Percentiles rank a stretch among this genome's conserved stretches.
phyloP scores from a whole-genome alignment of 2,113 vertebrate species.

The Corythaeola cristata region DNA sequence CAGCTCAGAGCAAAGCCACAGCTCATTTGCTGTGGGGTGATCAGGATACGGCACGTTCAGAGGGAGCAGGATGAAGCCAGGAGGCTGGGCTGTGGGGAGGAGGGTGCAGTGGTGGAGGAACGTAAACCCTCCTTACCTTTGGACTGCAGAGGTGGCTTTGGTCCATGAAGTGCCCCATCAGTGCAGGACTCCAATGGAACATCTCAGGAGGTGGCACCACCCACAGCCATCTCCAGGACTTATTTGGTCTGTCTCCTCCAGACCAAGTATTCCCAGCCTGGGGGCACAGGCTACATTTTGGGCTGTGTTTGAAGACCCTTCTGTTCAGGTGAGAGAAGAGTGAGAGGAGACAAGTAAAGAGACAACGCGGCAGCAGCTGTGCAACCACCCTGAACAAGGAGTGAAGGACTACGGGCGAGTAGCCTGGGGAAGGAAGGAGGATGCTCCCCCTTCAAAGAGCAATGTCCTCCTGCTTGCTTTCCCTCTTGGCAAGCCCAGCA shows the following conservation, averaged over 20 bases:
- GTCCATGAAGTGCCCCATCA: background rate
- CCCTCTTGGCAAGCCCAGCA: background rate
- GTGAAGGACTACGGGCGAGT: background rate
- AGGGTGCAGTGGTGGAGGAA: rapidly evolving
- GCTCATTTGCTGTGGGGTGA: background rate
- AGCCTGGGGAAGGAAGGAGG: background rate
- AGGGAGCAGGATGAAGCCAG: background rate
- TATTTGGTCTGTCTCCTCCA: background rate
- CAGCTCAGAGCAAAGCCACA: background rate
- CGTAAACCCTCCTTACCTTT: background rate
- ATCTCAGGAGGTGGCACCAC: background rate
- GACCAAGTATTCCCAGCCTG: background rate
- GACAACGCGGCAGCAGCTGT: background rate
- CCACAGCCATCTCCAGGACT: background rate
- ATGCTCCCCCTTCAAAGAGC: background rate
- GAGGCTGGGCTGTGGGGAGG: background rate
- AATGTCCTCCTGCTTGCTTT: background rate
- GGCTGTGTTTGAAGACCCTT: background rate
- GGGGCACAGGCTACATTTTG: background rate
- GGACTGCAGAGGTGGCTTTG: background rate
- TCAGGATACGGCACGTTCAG: background rate
- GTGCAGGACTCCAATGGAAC: background rate
- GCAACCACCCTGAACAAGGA: background rate
- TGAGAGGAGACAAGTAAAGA: background rate
- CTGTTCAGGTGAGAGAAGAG: background rate